phyloP scores from a whole-genome alignment of 2,888 invertebrate species.

The Spilosoma lubricipeda region DNA sequence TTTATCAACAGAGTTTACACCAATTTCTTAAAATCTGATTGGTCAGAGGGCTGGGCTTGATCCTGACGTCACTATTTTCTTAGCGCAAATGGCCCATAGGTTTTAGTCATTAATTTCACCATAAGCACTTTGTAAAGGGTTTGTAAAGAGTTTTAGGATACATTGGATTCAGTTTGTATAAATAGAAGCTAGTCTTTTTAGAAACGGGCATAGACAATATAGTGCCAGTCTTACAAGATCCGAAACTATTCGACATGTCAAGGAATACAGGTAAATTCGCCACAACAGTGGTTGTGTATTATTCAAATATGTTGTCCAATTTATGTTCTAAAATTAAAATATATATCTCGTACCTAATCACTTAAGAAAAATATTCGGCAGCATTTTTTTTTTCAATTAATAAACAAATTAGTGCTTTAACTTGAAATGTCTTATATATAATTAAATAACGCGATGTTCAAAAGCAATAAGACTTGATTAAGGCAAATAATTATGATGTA shows the following conservation, averaged over 20 bases:
- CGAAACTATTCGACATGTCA: neutral
- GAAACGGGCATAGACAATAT: neutral
- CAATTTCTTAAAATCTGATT: neutral
- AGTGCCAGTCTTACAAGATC: neutral
- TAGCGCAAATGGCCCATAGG: neutral
- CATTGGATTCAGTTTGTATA: neutral
- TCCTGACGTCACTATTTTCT: neutral
- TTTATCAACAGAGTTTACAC: no score
- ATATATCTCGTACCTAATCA: neutral
- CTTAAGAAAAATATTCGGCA: neutral
- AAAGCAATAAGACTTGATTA: constrained; percentile 1
- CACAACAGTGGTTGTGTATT: neutral
- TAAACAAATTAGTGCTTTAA: neutral
- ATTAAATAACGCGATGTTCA: neutral
- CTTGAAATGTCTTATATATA: neutral
- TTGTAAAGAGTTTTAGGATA: neutral
- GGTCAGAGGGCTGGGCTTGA: neutral
- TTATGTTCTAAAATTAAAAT: neutral
- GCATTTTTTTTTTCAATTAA: neutral
- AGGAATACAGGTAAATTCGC: neutral
- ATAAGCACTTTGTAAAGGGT: neutral
- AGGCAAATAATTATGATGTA: neutral
- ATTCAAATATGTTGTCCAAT: neutral
- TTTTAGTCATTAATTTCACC: neutral
- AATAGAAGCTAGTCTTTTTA: neutral